Evolutionary conservation across 2,113 vertebrate genomes (phyloP).

Genomic region (Falcunculus frontatus): DNA sequence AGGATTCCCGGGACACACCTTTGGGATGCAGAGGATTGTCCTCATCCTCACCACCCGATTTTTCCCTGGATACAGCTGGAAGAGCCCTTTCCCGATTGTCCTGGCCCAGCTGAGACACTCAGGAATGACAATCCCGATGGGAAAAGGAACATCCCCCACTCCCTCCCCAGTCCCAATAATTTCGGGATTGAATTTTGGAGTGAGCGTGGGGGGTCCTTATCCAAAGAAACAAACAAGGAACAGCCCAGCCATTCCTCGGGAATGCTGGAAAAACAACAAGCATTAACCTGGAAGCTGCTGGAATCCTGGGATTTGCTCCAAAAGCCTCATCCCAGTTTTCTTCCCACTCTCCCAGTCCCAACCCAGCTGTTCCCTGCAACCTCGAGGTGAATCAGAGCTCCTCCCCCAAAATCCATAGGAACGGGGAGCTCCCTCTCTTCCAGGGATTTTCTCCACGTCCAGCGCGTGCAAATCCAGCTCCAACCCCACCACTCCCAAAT

Average conservation of each 20-base stretch:
- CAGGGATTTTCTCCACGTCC: background rate
- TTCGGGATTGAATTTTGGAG: background rate
- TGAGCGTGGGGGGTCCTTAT: background rate
- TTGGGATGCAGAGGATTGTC: background rate
- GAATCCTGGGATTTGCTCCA: background rate
- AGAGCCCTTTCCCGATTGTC: background rate
- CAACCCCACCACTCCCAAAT: background rate
- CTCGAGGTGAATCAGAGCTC: background rate
- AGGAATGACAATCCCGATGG: background rate
- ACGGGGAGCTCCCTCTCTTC: background rate
- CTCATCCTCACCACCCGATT: background rate
- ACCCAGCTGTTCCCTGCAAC: background rate
- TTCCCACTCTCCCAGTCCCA: background rate
- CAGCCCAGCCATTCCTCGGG: accelerated
- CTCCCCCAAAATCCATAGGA: background rate
- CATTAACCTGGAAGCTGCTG: background rate
- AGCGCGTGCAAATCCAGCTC: accelerated
- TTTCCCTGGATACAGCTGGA: background rate
- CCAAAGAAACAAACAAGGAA: background rate
- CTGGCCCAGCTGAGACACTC: background rate
- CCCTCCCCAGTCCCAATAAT: accelerated
- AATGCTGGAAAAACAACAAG: background rate
- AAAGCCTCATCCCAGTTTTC: background rate
- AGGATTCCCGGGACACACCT: accelerated
- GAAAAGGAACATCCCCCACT: background rate